Conservation (phyloP, 2,113 vertebrate genomes). For the Microcebus jonahi region DNA sequence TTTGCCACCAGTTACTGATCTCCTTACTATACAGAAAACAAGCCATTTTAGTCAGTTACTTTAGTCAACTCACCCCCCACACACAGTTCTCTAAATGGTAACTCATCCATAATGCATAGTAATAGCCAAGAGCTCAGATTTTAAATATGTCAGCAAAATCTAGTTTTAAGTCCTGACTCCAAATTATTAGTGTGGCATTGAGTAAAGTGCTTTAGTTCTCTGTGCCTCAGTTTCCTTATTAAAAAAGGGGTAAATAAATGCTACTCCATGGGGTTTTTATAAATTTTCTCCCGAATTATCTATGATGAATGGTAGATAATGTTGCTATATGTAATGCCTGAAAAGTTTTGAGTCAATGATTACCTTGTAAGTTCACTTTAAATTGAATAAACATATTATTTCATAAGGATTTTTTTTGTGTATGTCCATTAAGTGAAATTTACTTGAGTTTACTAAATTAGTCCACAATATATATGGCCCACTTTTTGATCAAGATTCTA, state of each 20-base stretch:
- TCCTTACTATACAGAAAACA: neutral
- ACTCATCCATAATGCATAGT: neutral
- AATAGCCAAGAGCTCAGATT: neutral
- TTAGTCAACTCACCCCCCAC: neutral
- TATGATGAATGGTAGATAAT: neutral
- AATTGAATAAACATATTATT: constrained; percentile 10
- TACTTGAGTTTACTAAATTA: constrained; percentile 10
- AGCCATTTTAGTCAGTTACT: neutral
- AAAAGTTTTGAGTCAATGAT: neutral
- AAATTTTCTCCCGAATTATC: neutral
- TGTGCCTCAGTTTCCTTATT: neutral
- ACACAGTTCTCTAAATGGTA: neutral
- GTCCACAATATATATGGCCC: neutral
- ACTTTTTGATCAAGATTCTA: neutral
- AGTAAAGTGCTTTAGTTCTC: neutral
- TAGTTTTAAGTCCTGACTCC: neutral
- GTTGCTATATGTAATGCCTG: neutral
- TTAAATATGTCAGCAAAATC: neutral
- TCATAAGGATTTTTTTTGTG: neutral
- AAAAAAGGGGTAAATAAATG: neutral
- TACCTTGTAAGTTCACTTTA: constrained; percentile 43
- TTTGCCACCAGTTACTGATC: neutral
- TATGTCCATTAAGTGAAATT: neutral
- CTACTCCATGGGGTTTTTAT: neutral
- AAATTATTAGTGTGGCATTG: neutral